Evolutionary conservation across 2,888 invertebrate genomes (phyloP).

Genomic region (Drosophila neotestacea): DNA sequence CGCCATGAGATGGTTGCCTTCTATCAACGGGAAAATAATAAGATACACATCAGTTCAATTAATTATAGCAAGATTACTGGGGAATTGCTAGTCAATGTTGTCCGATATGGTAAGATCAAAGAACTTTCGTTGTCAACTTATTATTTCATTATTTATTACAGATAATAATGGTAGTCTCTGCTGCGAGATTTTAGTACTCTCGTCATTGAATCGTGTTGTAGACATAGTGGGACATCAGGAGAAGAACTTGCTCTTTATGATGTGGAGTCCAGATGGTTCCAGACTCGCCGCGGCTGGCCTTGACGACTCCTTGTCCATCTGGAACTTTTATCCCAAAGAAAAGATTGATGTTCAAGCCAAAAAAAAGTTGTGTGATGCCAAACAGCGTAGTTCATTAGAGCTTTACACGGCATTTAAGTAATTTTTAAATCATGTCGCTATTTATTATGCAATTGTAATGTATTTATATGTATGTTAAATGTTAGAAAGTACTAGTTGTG

Average conservation of each 20-base stretch:
- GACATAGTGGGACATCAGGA: conserved; percentile 79
- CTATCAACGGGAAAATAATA: conserved; percentile 78
- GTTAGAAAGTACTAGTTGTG: conserved; percentile 4
- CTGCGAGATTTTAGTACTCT: conserved; percentile 82
- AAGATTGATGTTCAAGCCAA: conserved; percentile 16
- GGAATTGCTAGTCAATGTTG: conserved; percentile 84
- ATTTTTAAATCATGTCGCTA: conserved; percentile 4
- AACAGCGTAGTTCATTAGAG: conserved; percentile 14
- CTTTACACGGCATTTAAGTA: conserved; percentile 22
- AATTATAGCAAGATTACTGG: conserved; percentile 85
- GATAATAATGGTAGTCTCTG: conserved; percentile 60
- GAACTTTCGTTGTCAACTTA: background rate
- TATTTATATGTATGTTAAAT: conserved; percentile 24
- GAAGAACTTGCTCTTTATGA: conserved; percentile 80
- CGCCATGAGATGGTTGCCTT: conserved; percentile 80
- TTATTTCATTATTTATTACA: conserved; percentile 10
- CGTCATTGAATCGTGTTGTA: conserved; percentile 83
- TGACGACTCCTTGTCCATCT: conserved; percentile 85
- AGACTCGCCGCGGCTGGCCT: conserved; percentile 83
- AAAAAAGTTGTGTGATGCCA: background rate
- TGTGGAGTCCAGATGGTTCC: conserved; percentile 83
- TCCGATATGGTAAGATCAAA: conserved; percentile 59
- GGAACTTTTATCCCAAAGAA: conserved; percentile 83
- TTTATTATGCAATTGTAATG: conserved; percentile 17
- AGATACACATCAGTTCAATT: conserved; percentile 81